Percentiles rank a stretch among this genome's conserved stretches.
Conservation (phyloP, 1,140 invertebrate species). For the Drosophila orosa region DNA sequence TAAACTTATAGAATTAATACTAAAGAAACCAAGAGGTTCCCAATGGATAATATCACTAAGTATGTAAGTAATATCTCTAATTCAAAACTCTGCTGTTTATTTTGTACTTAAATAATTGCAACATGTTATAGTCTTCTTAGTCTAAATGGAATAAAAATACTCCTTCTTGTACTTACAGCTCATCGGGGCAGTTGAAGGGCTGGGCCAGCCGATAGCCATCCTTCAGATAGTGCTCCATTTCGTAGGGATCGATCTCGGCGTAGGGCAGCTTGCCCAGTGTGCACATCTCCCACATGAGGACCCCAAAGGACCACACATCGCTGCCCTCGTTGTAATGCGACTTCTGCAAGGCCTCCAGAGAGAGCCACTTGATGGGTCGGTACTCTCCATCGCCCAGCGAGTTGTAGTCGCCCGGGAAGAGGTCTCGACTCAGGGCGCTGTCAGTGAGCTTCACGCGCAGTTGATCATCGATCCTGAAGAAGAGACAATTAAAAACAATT, state of each 20-base stretch:
- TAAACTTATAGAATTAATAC: too few relatives aligned
- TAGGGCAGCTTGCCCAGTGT: slow-evolving; percentile 97
- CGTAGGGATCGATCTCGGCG: slow-evolving; percentile 88
- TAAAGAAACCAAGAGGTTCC: neutral
- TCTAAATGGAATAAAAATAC: neutral
- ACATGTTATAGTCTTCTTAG: neutral
- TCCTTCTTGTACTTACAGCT: slow-evolving; percentile 89
- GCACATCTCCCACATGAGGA: slow-evolving; percentile 97
- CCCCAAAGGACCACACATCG: slow-evolving; percentile 98
- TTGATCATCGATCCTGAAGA: slow-evolving; percentile 90
- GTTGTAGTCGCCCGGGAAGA: slow-evolving; percentile 97
- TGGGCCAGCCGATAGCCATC: slow-evolving; percentile 96
- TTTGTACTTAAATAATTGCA: neutral
- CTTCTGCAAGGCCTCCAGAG: slow-evolving; percentile 93
- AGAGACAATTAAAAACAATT: too few relatives aligned
- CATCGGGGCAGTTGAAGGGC: slow-evolving; percentile 97
- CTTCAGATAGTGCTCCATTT: slow-evolving; percentile 95
- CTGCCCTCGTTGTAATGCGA: slow-evolving; percentile 93
- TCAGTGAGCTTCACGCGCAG: slow-evolving; percentile 96
- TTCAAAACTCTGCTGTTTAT: neutral
- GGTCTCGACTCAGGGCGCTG: slow-evolving; percentile 94
- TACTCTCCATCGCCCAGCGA: slow-evolving; percentile 98
- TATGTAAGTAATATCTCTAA: neutral
- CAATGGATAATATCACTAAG: neutral
- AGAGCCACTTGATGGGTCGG: slow-evolving; percentile 97